Base-by-base conservation (phyloP, 2,888 invertebrate species). In the Teinopalpus imperialis region DNA sequence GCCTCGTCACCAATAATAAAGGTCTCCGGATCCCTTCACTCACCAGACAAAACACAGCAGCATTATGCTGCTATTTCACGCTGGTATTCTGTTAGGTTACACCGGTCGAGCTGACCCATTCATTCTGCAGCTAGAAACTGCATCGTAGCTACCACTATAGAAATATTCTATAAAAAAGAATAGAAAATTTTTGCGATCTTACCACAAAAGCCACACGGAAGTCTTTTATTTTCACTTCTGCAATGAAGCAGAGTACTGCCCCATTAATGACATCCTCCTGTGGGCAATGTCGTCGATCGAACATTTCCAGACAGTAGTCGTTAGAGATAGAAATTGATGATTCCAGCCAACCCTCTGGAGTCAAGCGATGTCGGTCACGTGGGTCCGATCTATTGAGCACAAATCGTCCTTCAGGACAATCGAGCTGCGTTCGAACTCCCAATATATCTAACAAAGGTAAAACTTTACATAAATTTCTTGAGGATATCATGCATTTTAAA, bases 251-350 rank as follows among this genome's bases (percentile, higher is more conserved):
- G n/a, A 72, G 65, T 7, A 81, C 62, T 1, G 71, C 70, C 1
- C 74, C 74, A n/a, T 74, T 46, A 16, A 59, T 35, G 2, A 81
- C 47, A 14, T 66, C 66, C 1, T 61, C 61, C 2, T 53, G 52
- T 3, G 67, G 65, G 47, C 87, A 86, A 10, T 60, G 50, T 3
- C 77, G 66, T 30, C 62, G 64, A 51, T 88, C 87, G 40, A 87
- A 81, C 10, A 72, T 57, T 49, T 89, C 89, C n/a, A 89, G 40
- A 51, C 89, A 89, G 55, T 86, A 89, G 20, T 69, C 66, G 2
- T 68, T 51, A n/a, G 73, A 66, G 7, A 57, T 42, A 5, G 59
- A 60, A 2, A 63, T 40, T 1, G 59, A 49, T 0, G 66, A 72
- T 12, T 67, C 59, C 45, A 85, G 49, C 9, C 51, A 52, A 0